phyloP scores from a whole-genome alignment of 2,113 vertebrate species.

The Erythrolamprus reginae region DNA sequence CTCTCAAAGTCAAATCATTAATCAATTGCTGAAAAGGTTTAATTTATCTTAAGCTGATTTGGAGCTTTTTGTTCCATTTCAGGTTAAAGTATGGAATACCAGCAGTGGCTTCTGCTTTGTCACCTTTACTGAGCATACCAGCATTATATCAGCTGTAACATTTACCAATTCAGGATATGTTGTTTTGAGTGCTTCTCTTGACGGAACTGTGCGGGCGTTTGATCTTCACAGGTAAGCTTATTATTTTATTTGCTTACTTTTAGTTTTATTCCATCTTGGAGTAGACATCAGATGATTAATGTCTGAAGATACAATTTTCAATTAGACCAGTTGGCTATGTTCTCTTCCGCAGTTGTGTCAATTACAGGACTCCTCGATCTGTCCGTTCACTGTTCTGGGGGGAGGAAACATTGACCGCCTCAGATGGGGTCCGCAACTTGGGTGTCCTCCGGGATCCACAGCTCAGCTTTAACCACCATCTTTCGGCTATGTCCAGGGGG shows the following conservation, averaged over 20 bases:
- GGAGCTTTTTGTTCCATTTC: background rate
- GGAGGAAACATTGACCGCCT: no score
- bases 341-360: background rate
- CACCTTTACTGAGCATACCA: constrained; percentile 92
- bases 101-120: constrained; percentile 92
- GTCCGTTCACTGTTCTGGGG: no score
- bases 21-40: background rate
- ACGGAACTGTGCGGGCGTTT: constrained; percentile 93
- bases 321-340: background rate
- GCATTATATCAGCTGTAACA: constrained; percentile 81
- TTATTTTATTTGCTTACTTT: background rate
- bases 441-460: no score
- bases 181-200: constrained; percentile 87
- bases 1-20: background rate
- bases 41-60: background rate
- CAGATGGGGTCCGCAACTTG: no score
- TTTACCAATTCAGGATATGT: constrained; percentile 87
- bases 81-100: constrained; percentile 97
- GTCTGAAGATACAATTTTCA: background rate
- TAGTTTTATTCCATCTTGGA: background rate
- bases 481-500: no score
- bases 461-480: no score
- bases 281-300: background rate
- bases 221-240: constrained; percentile 86
- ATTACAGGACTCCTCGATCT: no score